Conservation (phyloP, 2,113 vertebrate species). For the Pao palembangensis region DNA sequence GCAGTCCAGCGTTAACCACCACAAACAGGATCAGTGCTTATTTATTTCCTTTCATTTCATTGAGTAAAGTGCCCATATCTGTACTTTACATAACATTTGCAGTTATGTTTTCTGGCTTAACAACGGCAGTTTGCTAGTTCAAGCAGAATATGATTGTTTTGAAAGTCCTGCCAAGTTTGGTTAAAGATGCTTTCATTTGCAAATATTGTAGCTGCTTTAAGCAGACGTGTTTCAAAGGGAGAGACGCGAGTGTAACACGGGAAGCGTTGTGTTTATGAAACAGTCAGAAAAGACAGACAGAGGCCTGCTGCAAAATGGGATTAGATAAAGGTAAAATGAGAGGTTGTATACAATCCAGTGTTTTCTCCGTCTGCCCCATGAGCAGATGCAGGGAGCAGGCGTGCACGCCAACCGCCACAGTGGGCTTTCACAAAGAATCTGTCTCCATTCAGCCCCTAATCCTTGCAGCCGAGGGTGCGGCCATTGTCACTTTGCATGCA, state of each 20-base stretch:
- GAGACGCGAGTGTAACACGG: constrained; percentile 44
- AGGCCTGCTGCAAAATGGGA: constrained; percentile 57
- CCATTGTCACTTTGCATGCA: constrained; percentile 80
- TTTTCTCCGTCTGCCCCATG: constrained; percentile 70
- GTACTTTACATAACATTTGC: constrained; percentile 7
- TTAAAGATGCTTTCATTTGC: constrained; percentile 71
- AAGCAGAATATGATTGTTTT: constrained; percentile 50
- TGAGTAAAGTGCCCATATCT: constrained; percentile 9
- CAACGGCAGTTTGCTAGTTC: constrained; percentile 7
- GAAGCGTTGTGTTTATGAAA: constrained; percentile 48
- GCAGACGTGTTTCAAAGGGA: constrained; percentile 53
- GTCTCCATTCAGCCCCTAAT: constrained; percentile 78
- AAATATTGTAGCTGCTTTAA: constrained; percentile 55
- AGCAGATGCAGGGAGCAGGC: constrained; percentile 74
- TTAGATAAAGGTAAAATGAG: constrained; percentile 75
- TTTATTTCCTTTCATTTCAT: constrained; percentile 25
- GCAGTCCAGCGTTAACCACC: constrained; percentile 46
- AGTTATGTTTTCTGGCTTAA: not conserved
- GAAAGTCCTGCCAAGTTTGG: constrained; percentile 62
- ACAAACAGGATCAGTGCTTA: not conserved
- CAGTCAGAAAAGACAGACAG: constrained; percentile 59
- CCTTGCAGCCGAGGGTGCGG: constrained; percentile 71
- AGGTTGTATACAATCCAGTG: constrained; percentile 61
- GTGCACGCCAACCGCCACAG: constrained; percentile 74
- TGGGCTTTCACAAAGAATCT: constrained; percentile 79